phyloP scores from a whole-genome alignment of 1,140 invertebrate species.

The Microplitis mediator region DNA sequence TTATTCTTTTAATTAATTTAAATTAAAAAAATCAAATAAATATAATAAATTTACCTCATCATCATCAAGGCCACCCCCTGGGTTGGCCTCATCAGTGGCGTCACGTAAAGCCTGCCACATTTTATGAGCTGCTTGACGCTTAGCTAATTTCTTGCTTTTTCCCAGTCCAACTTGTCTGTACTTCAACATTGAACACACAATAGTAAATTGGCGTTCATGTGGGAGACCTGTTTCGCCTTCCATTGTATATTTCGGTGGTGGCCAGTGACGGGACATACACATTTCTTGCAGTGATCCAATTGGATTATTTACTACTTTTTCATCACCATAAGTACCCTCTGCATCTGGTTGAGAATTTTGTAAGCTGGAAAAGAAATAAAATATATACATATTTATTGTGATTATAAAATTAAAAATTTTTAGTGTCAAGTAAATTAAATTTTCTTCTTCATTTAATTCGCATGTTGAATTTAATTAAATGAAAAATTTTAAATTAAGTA shows the following conservation, averaged over 20 bases:
- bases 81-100: conserved; percentile 59
- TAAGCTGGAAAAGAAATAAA: conserved; percentile 36
- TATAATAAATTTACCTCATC: conserved; percentile 62
- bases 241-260: conserved; percentile 91
- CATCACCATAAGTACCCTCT: conserved; percentile 63
- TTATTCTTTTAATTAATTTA: not conserved
- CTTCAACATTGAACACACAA: conserved; percentile 85
- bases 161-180: conserved; percentile 83
- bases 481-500: no score
- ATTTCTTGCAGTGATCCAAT: conserved; percentile 95
- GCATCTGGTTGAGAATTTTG: conserved; percentile 52
- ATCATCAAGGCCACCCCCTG: conserved; percentile 51
- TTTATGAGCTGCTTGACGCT: conserved; percentile 89
- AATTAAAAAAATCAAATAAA: not conserved
- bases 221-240: conserved; percentile 89
- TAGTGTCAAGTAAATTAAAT: no score
- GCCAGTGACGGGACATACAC: conserved; percentile 93
- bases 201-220: conserved; percentile 91
- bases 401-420: not conserved
- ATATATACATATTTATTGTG: conserved; percentile 1
- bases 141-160: conserved; percentile 95
- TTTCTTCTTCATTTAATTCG: no score
- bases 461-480: no score
- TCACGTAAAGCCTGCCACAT: conserved; percentile 88
- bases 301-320: conserved; percentile 83